Percentiles rank a stretch among this genome's conserved stretches.
Evolutionary conservation across 2,113 vertebrate species (phyloP).

Genomic region (Tapirus terrestris): DNA sequence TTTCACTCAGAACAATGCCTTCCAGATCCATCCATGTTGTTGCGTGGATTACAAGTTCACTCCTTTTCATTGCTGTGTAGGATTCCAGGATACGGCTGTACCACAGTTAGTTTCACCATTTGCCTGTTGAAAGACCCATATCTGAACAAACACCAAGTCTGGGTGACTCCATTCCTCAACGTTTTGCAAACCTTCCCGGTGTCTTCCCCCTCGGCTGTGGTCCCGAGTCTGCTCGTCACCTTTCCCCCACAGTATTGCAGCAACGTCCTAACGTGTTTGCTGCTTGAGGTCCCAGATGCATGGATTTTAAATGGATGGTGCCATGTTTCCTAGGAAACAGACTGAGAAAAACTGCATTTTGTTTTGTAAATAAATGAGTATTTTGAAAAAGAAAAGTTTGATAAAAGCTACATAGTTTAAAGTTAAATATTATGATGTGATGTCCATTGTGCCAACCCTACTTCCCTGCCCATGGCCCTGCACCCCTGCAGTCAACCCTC

Average conservation of each 20-base stretch:
- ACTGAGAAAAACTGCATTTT: neutral
- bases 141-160: neutral
- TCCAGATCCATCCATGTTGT: neutral
- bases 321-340: neutral
- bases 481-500: too few relatives aligned
- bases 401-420: neutral
- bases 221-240: fast-evolving
- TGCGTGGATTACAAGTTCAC: too few relatives aligned
- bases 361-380: neutral
- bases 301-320: too few relatives aligned
- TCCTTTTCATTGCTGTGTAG: too few relatives aligned
- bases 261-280: neutral
- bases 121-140: neutral
- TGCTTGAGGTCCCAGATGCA: neutral
- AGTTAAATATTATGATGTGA: neutral
- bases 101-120: neutral
- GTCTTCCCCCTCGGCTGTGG: neutral
- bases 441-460: fast-evolving
- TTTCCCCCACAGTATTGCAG: fast-evolving
- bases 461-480: neutral
- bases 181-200: too few relatives aligned
- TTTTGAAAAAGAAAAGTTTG: neutral
- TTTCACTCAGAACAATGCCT: neutral
- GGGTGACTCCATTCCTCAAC: neutral
- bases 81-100: neutral